Evolutionary conservation across 2,888 invertebrate species (phyloP).

Genomic region (Macrophya annulata): DNA sequence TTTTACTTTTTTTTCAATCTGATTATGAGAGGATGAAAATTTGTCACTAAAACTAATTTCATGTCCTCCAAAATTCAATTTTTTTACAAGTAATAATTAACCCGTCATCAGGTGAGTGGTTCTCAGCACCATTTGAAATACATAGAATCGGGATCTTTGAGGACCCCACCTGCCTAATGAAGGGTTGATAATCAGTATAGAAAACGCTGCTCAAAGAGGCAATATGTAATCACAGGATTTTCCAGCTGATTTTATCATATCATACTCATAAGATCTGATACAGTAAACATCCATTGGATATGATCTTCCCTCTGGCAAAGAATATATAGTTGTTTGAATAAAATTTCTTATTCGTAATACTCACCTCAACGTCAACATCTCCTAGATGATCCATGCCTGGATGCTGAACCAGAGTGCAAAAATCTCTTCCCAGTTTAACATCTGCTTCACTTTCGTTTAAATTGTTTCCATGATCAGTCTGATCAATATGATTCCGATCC

Average conservation of each 20-base stretch:
- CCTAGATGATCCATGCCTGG: constrained; percentile 75
- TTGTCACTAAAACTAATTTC: background rate
- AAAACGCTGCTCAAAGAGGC: too few species aligned
- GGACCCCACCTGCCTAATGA: too few species aligned
- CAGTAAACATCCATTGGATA: background rate
- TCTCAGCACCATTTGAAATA: too few species aligned
- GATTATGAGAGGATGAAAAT: background rate
- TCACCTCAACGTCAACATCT: constrained; percentile 75
- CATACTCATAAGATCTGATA: background rate
- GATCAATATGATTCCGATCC: constrained; percentile 73
- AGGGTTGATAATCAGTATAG: too few species aligned
- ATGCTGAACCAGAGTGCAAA: constrained; percentile 73
- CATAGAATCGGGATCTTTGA: too few species aligned
- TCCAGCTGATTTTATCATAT: background rate
- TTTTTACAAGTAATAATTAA: background rate
- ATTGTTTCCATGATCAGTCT: constrained; percentile 73
- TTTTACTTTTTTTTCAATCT: background rate
- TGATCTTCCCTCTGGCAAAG: background rate
- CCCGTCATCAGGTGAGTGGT: too few species aligned
- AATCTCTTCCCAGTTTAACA: constrained; percentile 74
- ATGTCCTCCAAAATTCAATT: background rate
- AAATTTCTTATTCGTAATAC: background rate
- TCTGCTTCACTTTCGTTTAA: constrained; percentile 74
- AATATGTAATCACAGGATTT: background rate
- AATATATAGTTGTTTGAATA: background rate